A percentile compares a stretch with the other conserved stretches of the same genome.
Evolutionary conservation across 1,140 invertebrate genomes (phyloP).

Genomic region (Listronotus bonariensis): DNA sequence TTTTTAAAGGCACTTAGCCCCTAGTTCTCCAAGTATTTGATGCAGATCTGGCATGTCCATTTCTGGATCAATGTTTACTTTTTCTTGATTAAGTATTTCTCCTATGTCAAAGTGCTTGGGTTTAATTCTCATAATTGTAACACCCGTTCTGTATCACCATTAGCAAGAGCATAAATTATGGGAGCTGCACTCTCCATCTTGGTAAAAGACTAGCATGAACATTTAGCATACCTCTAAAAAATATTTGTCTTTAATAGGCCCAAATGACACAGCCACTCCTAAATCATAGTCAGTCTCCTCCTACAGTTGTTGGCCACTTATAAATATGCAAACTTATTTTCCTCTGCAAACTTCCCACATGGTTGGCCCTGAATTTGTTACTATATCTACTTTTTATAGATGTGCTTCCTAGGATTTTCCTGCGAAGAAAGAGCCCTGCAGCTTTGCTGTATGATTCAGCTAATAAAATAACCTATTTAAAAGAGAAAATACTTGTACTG

Average conservation of each 20-base stretch:
- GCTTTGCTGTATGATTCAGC: too few species aligned
- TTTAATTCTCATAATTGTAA: constrained; percentile 87
- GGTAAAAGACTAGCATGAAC: constrained; percentile 92
- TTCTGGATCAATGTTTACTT: constrained; percentile 64
- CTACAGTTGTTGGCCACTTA: constrained; percentile 61
- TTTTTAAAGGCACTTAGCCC: constrained; percentile 70
- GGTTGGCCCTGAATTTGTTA: constrained; percentile 61
- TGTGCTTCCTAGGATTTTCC: too few species aligned
- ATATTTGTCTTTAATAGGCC: constrained; percentile 67
- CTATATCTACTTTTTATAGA: constrained; percentile 63
- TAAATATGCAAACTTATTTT: constrained; percentile 59
- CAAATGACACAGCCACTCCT: constrained; percentile 74
- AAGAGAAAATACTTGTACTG: too few species aligned
- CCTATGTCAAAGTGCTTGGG: constrained; percentile 89
- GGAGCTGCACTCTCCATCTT: constrained; percentile 89
- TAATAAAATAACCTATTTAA: too few species aligned
- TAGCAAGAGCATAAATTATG: constrained; percentile 79
- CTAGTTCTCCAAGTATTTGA: constrained; percentile 67
- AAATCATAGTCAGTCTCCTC: constrained; percentile 62
- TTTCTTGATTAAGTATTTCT: constrained; percentile 73
- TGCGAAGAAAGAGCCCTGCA: too few species aligned
- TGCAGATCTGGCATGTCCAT: constrained; percentile 71
- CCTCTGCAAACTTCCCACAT: constrained; percentile 58
- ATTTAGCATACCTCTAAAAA: constrained; percentile 80
- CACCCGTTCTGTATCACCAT: constrained; percentile 83